Percentiles rank a stretch among this genome's conserved stretches.
Evolutionary conservation across 2,888 invertebrate genomes (phyloP).

Genomic region (Cactoblastis cactorum): DNA sequence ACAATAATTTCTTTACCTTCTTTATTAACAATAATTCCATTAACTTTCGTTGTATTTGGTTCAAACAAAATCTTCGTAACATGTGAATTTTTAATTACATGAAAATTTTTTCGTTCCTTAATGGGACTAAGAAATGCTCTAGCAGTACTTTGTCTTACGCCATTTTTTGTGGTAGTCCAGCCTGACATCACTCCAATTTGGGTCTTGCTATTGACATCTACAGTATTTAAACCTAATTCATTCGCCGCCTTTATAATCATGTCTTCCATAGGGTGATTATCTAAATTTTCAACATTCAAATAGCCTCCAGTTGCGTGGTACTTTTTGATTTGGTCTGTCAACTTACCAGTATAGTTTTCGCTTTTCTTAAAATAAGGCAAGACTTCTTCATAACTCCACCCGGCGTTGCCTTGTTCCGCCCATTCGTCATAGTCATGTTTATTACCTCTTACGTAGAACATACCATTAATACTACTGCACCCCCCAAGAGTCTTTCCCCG

Average conservation of each 20-base stretch:
- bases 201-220: conserved; percentile 55
- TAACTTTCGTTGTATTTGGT: conserved; percentile 56
- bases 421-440: conserved; percentile 76
- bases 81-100: conserved; percentile 70
- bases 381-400: conserved; percentile 79
- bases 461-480: conserved; percentile 77
- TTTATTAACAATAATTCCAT: conserved; percentile 56
- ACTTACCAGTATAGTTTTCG: conserved; percentile 49
- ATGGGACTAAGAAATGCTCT: conserved; percentile 69
- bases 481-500: conserved; percentile 82
- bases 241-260: conserved; percentile 50
- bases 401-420: conserved; percentile 71
- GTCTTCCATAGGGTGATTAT: conserved; percentile 35
- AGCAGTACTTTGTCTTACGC: conserved; percentile 70
- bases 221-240: conserved; percentile 58
- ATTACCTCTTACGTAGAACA: conserved; percentile 79
- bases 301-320: conserved; percentile 60
- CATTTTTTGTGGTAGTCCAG: conserved; percentile 64
- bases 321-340: conserved; percentile 30
- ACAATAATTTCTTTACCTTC: conserved; percentile 49
- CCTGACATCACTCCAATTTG: conserved; percentile 70
- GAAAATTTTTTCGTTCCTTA: conserved; percentile 57
- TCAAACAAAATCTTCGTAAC: conserved; percentile 77
- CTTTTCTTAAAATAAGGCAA: conserved; percentile 72
- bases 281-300: conserved; percentile 48